Conservation (phyloP, 2,113 vertebrate genomes). For the Pyxicephalus adspersus region DNA sequence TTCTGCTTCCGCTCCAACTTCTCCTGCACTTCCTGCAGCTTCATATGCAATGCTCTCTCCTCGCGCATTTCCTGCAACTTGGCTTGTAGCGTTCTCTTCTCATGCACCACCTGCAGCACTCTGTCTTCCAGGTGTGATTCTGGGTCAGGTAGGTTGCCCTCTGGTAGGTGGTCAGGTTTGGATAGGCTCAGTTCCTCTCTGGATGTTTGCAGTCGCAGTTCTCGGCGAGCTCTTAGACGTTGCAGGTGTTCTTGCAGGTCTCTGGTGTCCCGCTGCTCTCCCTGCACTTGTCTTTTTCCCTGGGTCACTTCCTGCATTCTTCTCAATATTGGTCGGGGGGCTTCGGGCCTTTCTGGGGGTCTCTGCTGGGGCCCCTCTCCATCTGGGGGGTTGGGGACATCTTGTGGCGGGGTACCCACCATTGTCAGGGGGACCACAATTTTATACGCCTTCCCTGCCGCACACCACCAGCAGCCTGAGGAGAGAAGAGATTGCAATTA, state of each 20-base stretch:
- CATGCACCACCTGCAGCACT: neutral
- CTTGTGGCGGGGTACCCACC: constrained; percentile 29
- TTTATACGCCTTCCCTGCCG: neutral
- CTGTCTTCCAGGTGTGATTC: neutral
- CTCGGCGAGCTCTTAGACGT: neutral
- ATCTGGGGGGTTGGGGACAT: neutral
- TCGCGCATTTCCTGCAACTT: neutral
- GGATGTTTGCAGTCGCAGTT: neutral
- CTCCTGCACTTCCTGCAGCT: constrained; percentile 34
- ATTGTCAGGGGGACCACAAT: neutral
- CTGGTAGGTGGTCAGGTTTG: neutral
- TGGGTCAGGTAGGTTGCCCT: neutral
- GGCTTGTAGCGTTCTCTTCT: neutral
- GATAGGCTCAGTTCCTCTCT: neutral
- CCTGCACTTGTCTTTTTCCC: neutral
- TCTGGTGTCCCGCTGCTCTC: neutral
- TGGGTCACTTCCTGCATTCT: neutral
- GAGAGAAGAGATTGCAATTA: neutral
- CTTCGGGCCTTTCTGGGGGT: neutral
- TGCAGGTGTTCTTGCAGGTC: constrained; percentile 8
- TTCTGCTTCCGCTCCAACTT: constrained; percentile 25
- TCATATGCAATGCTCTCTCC: neutral
- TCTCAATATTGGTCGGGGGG: neutral
- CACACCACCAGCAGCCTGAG: constrained; percentile 43
- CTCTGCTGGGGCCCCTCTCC: neutral